Percentiles rank a stretch among this genome's conserved stretches.
These are phyloP conservation scores for Dasypus novemcinctus DNA, from an alignment of 2,113 vertebrate species.

Conservation along the genomic window DNA sequence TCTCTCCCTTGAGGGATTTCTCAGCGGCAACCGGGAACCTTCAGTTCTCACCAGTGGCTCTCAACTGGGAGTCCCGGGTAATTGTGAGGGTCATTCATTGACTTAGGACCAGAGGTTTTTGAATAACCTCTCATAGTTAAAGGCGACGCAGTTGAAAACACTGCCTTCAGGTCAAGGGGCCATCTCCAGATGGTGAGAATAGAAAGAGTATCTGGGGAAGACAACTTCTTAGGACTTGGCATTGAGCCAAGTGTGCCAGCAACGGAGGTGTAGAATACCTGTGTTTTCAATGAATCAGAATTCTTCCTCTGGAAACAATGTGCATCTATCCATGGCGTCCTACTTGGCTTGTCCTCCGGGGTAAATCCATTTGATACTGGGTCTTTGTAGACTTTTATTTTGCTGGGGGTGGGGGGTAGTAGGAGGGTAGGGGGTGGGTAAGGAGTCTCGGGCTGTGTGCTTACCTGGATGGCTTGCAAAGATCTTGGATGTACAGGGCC, in stretches of 20 bases:
- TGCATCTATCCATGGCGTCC: background rate
- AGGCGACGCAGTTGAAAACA: background rate
- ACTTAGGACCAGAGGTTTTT: background rate
- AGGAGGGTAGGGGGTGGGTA: too few relatives aligned
- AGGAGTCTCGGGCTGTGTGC: background rate
- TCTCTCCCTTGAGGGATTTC: background rate
- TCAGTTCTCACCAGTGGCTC: rapidly evolving
- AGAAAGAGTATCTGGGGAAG: background rate
- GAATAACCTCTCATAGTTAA: background rate
- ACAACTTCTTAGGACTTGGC: background rate
- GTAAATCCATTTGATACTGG: background rate
- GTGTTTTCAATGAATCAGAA: conserved; percentile 46
- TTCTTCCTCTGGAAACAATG: conserved; percentile 48
- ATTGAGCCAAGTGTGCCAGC: rapidly evolving
- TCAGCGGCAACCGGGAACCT: rapidly evolving
- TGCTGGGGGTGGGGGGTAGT: too few relatives aligned
- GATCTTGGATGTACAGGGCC: background rate
- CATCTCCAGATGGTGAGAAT: background rate
- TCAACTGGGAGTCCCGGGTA: background rate
- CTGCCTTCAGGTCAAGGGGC: background rate
- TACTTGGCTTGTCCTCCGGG: background rate
- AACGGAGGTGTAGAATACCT: background rate
- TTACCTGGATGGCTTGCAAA: background rate
- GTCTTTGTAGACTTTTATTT: background rate
- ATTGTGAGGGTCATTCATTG: background rate